Conservation (phyloP, 2,113 vertebrate genomes). For the Hemicordylus capensis region DNA sequence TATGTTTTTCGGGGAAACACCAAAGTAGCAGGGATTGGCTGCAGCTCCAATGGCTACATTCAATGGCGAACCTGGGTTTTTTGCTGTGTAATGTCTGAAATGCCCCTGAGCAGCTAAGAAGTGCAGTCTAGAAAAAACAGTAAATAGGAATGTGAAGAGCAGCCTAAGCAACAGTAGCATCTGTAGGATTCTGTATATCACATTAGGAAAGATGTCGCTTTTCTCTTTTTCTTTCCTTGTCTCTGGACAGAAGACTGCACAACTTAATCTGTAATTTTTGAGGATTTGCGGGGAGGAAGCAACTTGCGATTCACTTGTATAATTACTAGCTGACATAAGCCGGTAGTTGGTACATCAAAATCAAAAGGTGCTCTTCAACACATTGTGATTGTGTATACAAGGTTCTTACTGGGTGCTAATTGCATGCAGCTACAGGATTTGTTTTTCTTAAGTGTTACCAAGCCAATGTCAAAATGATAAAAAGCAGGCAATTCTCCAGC, state of each 20-base stretch:
- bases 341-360: constrained; percentile 26
- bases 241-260: rapidly evolving
- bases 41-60: neutral
- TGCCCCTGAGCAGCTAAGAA: neutral
- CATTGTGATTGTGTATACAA: constrained; percentile 52
- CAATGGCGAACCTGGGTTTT: neutral
- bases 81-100: neutral
- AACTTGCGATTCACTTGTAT: neutral
- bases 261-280: constrained; percentile 1
- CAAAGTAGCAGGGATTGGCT: neutral
- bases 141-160: neutral
- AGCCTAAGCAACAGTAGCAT: neutral
- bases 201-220: neutral
- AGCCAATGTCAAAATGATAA: constrained; percentile 63
- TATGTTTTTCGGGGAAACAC: neutral
- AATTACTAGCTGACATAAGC: neutral
- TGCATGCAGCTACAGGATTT: constrained; percentile 65
- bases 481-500: constrained; percentile 47
- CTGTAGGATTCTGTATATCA: neutral
- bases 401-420: constrained; percentile 67
- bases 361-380: constrained; percentile 46
- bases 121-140: neutral
- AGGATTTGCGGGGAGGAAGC: neutral
- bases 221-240: neutral
- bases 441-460: constrained; percentile 68